Conservation (phyloP, 2,888 invertebrate species). For the Erynnis tages region DNA sequence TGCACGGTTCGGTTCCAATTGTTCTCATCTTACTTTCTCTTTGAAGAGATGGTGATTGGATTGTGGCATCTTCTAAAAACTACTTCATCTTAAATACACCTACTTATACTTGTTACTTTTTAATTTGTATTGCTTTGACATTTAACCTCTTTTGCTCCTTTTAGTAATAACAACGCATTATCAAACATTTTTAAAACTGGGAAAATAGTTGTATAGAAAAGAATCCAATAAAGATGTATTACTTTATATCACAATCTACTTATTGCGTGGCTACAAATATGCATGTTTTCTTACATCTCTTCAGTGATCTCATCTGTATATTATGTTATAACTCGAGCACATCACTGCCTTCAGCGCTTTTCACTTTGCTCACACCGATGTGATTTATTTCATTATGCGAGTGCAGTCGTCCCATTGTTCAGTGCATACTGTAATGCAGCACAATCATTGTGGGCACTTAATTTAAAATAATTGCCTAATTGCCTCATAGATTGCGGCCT, state of each 20-base stretch:
- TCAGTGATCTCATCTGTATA: neutral
- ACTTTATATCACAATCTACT: too few relatives aligned
- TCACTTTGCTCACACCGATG: constrained; percentile 5
- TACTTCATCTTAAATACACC: too few relatives aligned
- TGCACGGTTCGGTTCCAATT: constrained; percentile 48
- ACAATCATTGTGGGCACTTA: constrained; percentile 32
- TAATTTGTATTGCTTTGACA: too few relatives aligned
- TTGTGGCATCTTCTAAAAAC: neutral
- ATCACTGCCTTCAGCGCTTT: constrained; percentile 13
- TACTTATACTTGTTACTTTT: too few relatives aligned
- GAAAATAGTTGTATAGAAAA: too few relatives aligned
- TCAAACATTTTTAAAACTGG: too few relatives aligned
- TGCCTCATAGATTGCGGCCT: constrained; percentile 32
- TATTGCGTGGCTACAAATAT: neutral
- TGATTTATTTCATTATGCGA: constrained; percentile 24
- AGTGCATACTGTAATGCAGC: constrained; percentile 20
- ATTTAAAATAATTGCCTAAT: constrained; percentile 36
- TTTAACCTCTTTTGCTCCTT: too few relatives aligned
- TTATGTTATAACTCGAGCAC: constrained; percentile 19
- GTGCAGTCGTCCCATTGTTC: constrained; percentile 21
- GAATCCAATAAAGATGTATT: too few relatives aligned
- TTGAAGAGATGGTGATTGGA: constrained; percentile 32
- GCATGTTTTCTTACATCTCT: neutral
- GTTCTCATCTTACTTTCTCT: constrained; percentile 52
- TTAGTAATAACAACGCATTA: too few relatives aligned